Base-by-base conservation (phyloP, 2,113 vertebrate genomes). In the Sylvietta virens region DNA sequence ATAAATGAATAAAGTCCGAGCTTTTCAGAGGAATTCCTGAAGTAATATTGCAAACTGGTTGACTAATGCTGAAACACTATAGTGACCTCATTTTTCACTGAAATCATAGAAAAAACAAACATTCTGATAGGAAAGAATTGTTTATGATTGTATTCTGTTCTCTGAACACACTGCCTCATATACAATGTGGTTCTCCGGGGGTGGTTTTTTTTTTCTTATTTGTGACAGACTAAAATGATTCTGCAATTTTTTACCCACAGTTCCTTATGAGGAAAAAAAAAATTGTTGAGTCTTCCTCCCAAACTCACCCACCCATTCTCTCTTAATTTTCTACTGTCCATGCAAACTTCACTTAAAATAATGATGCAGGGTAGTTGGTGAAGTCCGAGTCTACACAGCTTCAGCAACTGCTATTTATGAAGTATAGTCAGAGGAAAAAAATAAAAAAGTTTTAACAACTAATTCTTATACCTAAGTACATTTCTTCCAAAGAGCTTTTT, bases 401-500 rank as follows among this genome's bases (percentile, higher is more conserved):
- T 79, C 61, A 56, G 17, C 7, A 82, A 64, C 19, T 37, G 8
- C 4, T 66, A 6, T 72, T 76, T 94, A 80, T 79, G 1, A 0
- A 54, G 44, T 70, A 45, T 40, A 81, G 26, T 54, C 28, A 77
- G 33, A 84, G 16, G 17, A 88, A 21, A 86, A 82, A 90, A 85
- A 61, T 6, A 50, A 69, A 86, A 58, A 81, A 27, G 7, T 57
- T 83, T 60, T 40, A 70, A 62, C 33, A 94, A 40, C 42, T 27
- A 22, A 65, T 77, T 77, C 54, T 83, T 69, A 80, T 58, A 88
- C 54, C 81, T 78, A 81, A 85, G 14, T 40, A 67, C 9, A 57
- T 90, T 92, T 91, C 56, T 91, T 81, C 39, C 56, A 60, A 60
- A 84, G 23, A 81, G 7, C 15, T 70, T 86, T 23, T 45, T 56